These are phyloP conservation scores for Bombus confusus DNA, from an alignment of 1,140 invertebrate genomes.

Conservation along the genomic window DNA sequence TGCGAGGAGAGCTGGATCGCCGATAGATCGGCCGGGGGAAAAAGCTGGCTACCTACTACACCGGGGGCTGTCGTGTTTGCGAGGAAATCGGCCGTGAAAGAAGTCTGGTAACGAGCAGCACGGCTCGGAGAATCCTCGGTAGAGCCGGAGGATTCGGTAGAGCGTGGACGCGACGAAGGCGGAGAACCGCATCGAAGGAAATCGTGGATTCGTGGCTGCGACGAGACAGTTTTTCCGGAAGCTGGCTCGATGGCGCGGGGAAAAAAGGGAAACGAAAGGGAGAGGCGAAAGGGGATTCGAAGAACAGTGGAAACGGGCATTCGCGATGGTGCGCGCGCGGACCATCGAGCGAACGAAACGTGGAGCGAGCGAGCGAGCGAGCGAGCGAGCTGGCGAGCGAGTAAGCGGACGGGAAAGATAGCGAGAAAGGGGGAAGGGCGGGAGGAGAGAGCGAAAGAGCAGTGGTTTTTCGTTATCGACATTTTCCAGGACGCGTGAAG, in stretches of 20 bases:
- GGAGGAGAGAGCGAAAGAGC: conserved; percentile 58
- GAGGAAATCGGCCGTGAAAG: conserved; percentile 65
- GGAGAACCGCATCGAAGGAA: conserved; percentile 24
- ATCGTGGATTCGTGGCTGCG: conserved; percentile 11
- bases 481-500: conserved; percentile 76
- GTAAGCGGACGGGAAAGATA: conserved; percentile 12
- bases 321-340: conserved; percentile 1
- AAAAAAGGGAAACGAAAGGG: conserved; percentile 19
- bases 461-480: conserved; percentile 82
- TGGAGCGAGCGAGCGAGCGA: conserved; percentile 28
- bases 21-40: not conserved
- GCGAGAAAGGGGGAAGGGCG: not conserved
- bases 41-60: not conserved
- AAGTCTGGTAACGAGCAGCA: conserved; percentile 44
- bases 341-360: conserved; percentile 11
- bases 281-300: not conserved
- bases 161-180: not conserved
- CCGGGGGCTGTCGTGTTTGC: not conserved
- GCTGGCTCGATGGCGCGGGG: conserved; percentile 16
- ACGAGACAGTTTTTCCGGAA: conserved; percentile 57
- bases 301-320: not conserved
- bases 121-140: conserved; percentile 47
- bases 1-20: too few relatives aligned
- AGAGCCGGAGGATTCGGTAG: not conserved
- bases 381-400: conserved; percentile 17